These are phyloP conservation scores for Rhabdomys dilectus DNA, from an alignment of 2,113 vertebrate species.

Conservation along the genomic window DNA sequence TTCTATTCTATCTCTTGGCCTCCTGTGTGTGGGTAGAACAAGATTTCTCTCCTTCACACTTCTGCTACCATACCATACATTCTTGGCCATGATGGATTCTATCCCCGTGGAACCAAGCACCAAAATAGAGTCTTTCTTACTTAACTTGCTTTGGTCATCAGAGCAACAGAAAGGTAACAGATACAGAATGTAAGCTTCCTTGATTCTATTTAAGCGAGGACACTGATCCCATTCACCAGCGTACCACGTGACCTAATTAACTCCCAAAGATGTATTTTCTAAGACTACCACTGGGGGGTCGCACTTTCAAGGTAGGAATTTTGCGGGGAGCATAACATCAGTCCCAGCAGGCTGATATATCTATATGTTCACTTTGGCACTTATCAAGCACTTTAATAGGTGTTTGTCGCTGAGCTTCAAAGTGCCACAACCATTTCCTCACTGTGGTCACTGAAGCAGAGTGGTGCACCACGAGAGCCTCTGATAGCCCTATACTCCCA, in stretches of 20 bases:
- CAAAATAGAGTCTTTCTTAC: neutral
- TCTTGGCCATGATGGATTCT: neutral
- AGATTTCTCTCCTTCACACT: neutral
- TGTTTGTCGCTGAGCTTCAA: fast-evolving
- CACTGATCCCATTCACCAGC: neutral
- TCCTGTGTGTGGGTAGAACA: neutral
- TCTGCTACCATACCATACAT: neutral
- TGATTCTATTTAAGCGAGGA: neutral
- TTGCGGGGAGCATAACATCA: neutral
- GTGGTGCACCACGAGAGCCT: fast-evolving
- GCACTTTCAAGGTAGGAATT: neutral
- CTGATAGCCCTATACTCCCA: fast-evolving
- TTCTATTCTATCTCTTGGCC: neutral
- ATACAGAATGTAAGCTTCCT: neutral
- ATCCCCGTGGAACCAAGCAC: neutral
- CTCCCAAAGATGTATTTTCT: neutral
- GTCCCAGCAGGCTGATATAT: fast-evolving
- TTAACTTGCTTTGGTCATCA: too few species aligned
- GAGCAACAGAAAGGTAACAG: neutral
- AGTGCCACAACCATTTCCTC: fast-evolving
- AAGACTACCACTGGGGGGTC: too few species aligned
- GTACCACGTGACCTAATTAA: neutral
- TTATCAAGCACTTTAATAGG: fast-evolving
- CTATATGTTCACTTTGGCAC: neutral
- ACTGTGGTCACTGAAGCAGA: neutral